Percentiles rank a stretch among this genome's conserved stretches.
Conservation (phyloP, 2,888 invertebrate genomes). For the Cacoxenus indagator region DNA sequence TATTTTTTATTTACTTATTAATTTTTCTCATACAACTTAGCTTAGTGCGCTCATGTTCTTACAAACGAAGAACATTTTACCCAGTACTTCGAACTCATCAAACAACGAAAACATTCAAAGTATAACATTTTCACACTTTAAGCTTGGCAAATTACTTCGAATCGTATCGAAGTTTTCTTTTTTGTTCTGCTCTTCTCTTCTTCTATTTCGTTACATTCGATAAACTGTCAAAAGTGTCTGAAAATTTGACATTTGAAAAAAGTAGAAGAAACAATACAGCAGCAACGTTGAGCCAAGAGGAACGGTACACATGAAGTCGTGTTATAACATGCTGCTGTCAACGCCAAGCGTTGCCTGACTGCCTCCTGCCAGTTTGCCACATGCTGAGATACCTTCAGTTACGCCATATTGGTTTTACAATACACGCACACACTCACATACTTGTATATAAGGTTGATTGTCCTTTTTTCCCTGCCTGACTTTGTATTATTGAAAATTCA, state of each 20-base stretch:
- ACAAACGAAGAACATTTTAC: neutral
- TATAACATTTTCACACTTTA: neutral
- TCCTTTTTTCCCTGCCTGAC: neutral
- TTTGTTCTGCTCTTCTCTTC: neutral
- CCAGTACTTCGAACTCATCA: neutral
- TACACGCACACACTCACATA: conserved; percentile 27
- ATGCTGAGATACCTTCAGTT: conserved; percentile 23
- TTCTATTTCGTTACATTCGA: conserved; percentile 38
- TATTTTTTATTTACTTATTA: too few relatives aligned
- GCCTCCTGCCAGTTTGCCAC: conserved; percentile 29
- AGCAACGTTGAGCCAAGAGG: conserved; percentile 27
- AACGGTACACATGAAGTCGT: neutral
- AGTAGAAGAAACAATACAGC: neutral
- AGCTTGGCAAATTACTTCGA: neutral
- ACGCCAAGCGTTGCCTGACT: conserved; percentile 11
- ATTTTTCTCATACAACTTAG: too few relatives aligned
- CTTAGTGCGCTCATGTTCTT: too few relatives aligned
- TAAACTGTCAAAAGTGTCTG: conserved; percentile 63
- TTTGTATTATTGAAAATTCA: neutral
- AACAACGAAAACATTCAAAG: neutral
- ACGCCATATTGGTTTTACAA: conserved; percentile 59
- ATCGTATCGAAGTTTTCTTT: neutral
- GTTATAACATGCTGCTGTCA: conserved; percentile 5
- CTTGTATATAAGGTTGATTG: neutral
- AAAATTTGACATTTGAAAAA: conserved; percentile 56